Evolutionary conservation across 2,797 vertebrate species (phyloP), one percentile per base, ranked within the genome.

Genomic region (Emydoidea blandingii): DNA sequence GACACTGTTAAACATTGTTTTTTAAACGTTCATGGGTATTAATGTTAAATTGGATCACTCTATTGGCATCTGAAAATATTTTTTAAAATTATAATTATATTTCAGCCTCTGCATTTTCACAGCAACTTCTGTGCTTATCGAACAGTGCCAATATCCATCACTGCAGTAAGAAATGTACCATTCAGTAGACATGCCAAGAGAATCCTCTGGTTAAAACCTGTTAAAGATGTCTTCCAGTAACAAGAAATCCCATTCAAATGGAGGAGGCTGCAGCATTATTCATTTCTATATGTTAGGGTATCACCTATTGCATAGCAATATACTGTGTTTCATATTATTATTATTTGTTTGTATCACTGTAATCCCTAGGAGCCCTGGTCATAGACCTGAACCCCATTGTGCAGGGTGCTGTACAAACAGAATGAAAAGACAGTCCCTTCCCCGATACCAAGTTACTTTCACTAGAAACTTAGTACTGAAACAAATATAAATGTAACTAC

Each of bases 11-110:
- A 87, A 7, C 79, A 16, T 6, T 81, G 31, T 2, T 90, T 62
- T 83, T 74, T 83, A 18, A 59, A 27, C 76, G 79, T 79, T 72
- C 81, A 81, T 79, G 53, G 88, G 49, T 88, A 47, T 85, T 82
- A 12, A 16, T n/a, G 52, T 81, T 89, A 52, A 83, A 57, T 88
- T 37, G 3, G 0, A 2, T 90, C 25, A 31, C 25, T 49, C 90
- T 96, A 84, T 12, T 78, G 85, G 15, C 93, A 72, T 81, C 59
- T 78, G 31, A 89, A 83, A 88, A 81, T 10, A 85, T 78, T 88
- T 91, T 1, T 11, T 27, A 7, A 81, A 12, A 78, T 88, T 12
- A 80, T 65, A 62, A 16, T 84, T 80, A 34, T 53, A 68, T 37
- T 23, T 12, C 49, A 23, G n/a, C 49, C 5, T 59, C 85, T 85